Evolutionary conservation across 2,797 vertebrate genomes (phyloP), one percentile per base, ranked within the genome.

Genomic region (Eidolon dupreanum): DNA sequence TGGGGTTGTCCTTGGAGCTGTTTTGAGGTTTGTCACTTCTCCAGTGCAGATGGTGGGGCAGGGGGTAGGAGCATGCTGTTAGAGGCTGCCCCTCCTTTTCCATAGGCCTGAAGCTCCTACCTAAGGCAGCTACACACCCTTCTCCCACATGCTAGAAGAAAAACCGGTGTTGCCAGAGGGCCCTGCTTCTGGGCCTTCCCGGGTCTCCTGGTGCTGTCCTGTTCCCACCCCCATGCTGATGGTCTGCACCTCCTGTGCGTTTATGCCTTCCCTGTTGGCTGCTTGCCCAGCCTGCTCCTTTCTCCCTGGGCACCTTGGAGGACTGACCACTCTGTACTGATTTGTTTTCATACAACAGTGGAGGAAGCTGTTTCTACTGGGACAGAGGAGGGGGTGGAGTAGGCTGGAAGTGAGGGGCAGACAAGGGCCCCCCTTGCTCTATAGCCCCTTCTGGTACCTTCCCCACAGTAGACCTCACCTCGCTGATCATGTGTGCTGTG

Each of bases 261-360:
- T 24, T 46, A 51, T 63, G 26, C 16, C 20, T 22, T 16, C 2
- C 1, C 8, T 28, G 13, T 28, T 13, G 70, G 55, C 1, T 0
- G 17, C 71, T 26, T 0, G 0, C 65, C 74, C 57, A 31, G 57
- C 55, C 24, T 6, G 0, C 15, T 11, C 68, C 41, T 43, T 61
- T 13, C 75, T 66, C 8, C 0, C 0, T 24, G 2, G 74, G 28
- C 2, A 2, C 57, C 0, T 0, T 3, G 36, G 66, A 63, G 63
- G 38, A 8, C 53, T 70, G 51, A 51, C 31, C 3, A 0, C 20
- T 8, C 13, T 0, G 0, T 15, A 3, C 41, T 51, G 38, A 22
- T 33, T n/a, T 36, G 43, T 86, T 46, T 71, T 24, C 28, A 12
- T 36, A 46, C 36, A 5, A 55, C 38, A 43, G 46, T 2, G 15